Conservation (phyloP, 2,888 invertebrate species). For the Drosophila kuntzei region DNA sequence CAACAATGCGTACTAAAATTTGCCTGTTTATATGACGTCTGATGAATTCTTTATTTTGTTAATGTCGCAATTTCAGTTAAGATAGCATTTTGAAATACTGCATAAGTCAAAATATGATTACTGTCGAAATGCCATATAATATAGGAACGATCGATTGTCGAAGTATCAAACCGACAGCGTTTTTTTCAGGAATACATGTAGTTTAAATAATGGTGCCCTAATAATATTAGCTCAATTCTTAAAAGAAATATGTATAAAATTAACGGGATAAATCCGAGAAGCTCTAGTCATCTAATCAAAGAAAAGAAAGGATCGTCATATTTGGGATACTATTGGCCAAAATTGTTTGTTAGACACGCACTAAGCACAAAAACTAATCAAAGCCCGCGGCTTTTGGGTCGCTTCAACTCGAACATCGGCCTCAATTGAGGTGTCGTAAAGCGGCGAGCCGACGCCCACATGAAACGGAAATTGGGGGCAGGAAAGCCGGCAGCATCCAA, state of each 20-base stretch:
- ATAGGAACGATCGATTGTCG: too few relatives aligned
- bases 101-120: too few relatives aligned
- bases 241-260: not conserved
- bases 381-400: conserved; percentile 54
- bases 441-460: conserved; percentile 35
- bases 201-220: too few relatives aligned
- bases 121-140: too few relatives aligned
- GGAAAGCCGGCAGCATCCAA: conserved; percentile 39
- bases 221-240: too few relatives aligned
- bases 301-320: conserved; percentile 13
- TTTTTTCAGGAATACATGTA: too few relatives aligned
- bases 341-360: conserved; percentile 6
- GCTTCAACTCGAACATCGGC: conserved; percentile 31
- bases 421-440: conserved; percentile 28
- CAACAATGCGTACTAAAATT: conserved; percentile 15
- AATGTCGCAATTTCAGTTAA: conserved; percentile 25
- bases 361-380: conserved; percentile 63
- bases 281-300: not conserved
- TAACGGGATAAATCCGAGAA: conserved; percentile 1
- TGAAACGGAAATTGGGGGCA: conserved; percentile 18
- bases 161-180: too few relatives aligned
- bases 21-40: conserved; percentile 30
- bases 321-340: not conserved
- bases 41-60: conserved; percentile 37
- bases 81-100: not conserved